These are phyloP conservation scores for Ailurus styani DNA, from an alignment of 2,113 vertebrate genomes.

Conservation along the genomic window DNA sequence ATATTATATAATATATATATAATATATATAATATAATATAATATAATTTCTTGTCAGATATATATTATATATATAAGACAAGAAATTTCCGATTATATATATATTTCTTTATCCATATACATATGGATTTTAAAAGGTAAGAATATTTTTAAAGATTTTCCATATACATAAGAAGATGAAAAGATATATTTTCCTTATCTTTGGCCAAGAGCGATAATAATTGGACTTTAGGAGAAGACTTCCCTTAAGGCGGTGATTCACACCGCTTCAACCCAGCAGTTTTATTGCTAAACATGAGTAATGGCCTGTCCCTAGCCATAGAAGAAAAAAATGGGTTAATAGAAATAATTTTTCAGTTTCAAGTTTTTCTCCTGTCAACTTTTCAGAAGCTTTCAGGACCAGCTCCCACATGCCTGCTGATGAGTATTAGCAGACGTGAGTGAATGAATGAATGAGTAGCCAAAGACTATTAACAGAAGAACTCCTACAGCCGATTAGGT, in stretches of 20 bases:
- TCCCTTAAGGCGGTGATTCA: not conserved
- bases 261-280: not conserved
- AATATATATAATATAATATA: too few relatives aligned
- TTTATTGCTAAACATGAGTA: not conserved
- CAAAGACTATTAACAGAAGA: not conserved
- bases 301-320: not conserved
- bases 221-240: not conserved
- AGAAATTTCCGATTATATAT: too few relatives aligned
- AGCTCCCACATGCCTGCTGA: not conserved
- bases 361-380: not conserved
- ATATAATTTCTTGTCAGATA: too few relatives aligned
- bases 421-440: not conserved
- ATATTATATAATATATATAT: too few relatives aligned
- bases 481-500: not conserved
- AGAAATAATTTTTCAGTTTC: not conserved
- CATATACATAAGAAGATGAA: not conserved
- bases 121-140: not conserved
- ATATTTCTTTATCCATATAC: not conserved
- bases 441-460: not conserved
- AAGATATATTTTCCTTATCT: not conserved
- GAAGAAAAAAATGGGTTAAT: not conserved
- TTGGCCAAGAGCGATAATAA: not conserved
- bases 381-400: not conserved
- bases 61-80: too few relatives aligned
- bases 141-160: not conserved